These are phyloP conservation scores for Entomobrya proxima DNA, from an alignment of 2,888 invertebrate species.

Conservation along the genomic window DNA sequence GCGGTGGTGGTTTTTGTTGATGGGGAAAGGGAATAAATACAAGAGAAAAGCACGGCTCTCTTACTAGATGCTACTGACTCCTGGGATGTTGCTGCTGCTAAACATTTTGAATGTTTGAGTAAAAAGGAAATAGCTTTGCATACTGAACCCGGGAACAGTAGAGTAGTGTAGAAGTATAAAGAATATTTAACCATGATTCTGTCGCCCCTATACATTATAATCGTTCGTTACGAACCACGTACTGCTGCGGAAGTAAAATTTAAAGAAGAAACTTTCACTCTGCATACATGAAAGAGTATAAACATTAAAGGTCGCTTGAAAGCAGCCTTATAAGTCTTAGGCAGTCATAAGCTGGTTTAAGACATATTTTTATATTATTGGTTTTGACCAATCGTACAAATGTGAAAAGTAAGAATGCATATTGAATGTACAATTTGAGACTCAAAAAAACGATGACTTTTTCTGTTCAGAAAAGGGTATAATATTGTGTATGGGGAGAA, in stretches of 20 bases:
- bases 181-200: conserved; percentile 42
- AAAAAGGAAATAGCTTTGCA: conserved; percentile 63
- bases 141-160: background rate
- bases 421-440: conserved; percentile 33
- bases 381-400: conserved; percentile 24
- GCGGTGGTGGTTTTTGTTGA: conserved; percentile 56
- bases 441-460: conserved; percentile 28
- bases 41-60: too few relatives aligned
- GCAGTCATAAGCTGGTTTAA: background rate
- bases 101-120: conserved; percentile 65
- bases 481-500: too few relatives aligned
- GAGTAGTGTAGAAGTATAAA: background rate
- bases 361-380: too few relatives aligned
- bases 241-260: conserved; percentile 34
- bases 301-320: too few relatives aligned
- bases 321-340: background rate
- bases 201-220: conserved; percentile 36
- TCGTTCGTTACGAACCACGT: conserved; percentile 19
- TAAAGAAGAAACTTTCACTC: conserved; percentile 13
- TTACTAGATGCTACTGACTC: conserved; percentile 49
- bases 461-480: background rate
- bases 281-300: background rate
- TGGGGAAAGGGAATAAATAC: conserved; percentile 59
- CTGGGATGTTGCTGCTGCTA: conserved; percentile 53
- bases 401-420: background rate